Base-by-base conservation (phyloP, 2,888 invertebrate genomes). In the Oxystoma pomonae region DNA sequence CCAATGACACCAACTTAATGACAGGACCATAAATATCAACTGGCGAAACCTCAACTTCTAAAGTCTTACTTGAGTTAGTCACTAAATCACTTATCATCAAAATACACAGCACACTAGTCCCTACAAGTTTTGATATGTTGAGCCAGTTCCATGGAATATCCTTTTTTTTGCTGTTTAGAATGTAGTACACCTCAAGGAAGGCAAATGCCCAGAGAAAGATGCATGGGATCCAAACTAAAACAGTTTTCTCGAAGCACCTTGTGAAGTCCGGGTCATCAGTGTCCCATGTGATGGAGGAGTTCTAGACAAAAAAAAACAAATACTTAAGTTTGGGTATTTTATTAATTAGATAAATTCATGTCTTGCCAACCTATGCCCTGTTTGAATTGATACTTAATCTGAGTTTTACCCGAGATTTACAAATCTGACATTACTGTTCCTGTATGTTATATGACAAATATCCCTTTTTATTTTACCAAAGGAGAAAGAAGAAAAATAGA, bases 161-260 rank as follows among this genome's bases (percentile, higher is more conserved):
- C 76, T 84, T 85, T 75, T 87, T 87, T 81, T 89, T 90, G 79
- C 92, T 92, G 73, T 86, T 85, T 69, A 88, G 77, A 70, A 92
- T 86, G 75, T 92, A 92, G 77, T 85, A 90, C 65, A 87, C 82
- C 74, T 94, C 94, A 68, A 94, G 81, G 50, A 88, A 81, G 2
- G 90, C 83, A 72, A 91, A 87, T 0, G 87, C 70, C 92, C 94
- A 95, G 16, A 96, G 82, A 78, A 92, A 93, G 59, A 85, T 83
- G 78, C 94, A 94, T 0, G 98, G 97, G 49, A 87, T 81, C 96
- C 97, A 98, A 58, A 94, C 84, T 21, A 98, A 81, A 0, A 92
- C 89, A 0, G 97, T 96, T 78, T 91, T 90, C 81, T 96, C 91
- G 80, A 98, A 96, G 80, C 98, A 98, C 76, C 85, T 85, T 67